These are phyloP conservation scores for Ormyrus thymus DNA, from an alignment of 2,888 invertebrate genomes.

Conservation along the genomic window DNA sequence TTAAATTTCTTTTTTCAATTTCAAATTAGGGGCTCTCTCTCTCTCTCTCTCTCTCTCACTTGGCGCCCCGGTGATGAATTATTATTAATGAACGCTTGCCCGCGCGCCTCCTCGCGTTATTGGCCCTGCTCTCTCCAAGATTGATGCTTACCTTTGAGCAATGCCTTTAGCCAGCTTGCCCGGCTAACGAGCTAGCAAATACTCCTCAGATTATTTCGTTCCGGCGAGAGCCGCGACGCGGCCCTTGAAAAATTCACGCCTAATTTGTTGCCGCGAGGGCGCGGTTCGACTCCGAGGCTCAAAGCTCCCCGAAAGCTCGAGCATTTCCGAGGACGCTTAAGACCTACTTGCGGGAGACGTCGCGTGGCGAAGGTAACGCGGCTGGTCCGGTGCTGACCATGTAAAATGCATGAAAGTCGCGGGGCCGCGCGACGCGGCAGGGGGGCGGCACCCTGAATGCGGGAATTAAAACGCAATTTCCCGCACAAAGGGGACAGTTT, in stretches of 20 bases:
- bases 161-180: background rate
- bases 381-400: conserved; percentile 63
- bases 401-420: conserved; percentile 70
- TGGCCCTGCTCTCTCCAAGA: conserved; percentile 13
- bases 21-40: conserved; percentile 44
- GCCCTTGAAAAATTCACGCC: background rate
- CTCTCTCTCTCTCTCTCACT: background rate
- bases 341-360: background rate
- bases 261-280: no score
- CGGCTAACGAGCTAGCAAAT: background rate
- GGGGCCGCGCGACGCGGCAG: conserved; percentile 51
- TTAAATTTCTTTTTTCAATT: conserved; percentile 52
- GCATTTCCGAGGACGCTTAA: background rate
- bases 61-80: conserved; percentile 41
- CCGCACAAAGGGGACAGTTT: conserved; percentile 73
- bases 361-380: background rate
- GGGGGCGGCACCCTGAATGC: conserved; percentile 67
- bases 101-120: conserved; percentile 7
- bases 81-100: conserved; percentile 45
- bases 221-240: background rate
- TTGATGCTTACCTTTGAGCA: conserved; percentile 28
- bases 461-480: conserved; percentile 75
- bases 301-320: conserved; percentile 24
- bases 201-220: no score
- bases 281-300: background rate